Evolutionary conservation across 2,888 invertebrate species (phyloP), one percentile per base, ranked within the genome.

Genomic region (Drosophila yooni): DNA sequence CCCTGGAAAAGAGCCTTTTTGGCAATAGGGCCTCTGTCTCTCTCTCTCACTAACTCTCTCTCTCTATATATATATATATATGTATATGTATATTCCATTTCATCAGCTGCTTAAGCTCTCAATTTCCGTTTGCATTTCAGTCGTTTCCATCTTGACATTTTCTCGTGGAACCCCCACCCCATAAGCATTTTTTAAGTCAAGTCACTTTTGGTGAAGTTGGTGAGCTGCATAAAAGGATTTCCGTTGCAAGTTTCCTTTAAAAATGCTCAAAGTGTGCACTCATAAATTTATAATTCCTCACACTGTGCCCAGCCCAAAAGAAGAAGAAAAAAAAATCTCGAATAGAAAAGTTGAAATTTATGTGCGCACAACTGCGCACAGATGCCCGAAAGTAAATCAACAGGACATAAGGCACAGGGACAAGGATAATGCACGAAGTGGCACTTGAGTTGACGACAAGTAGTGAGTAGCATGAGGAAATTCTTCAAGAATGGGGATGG

Each of bases 381-480:
- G 86, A 88, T 87, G 86, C 71, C 60, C 65, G 8, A 63, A 51
- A 62, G 54, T 62, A 66, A 70, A 74, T 63, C 74, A 72, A 70
- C 65, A 60, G 60, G 52, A 74, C 70, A 63, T 31, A 7, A 0
- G 46, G 33, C 36, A 50, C 36, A 62, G 25, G 67, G 31, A 59
- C 51, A 62, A 51, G 66, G 58, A 62, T 53, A 59, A 53, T 36
- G 38, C 51, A 58, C 65, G 60, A 43, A 56, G 48, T 36, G 63
- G 77, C 88, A 89, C 90, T 90, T 90, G 88, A 90, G 81, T 69
- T 71, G 84, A 82, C 85, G 89, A 90, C 90, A 90, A 90, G 89
- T 90, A 87, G 76, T 21, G 21, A 21, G 21, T 43, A 59, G 65
- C 15, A 50, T 46, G 50, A 40, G 52, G 56, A 70, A 29, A 50